phyloP scores from a whole-genome alignment of 92 coral and sea anemone species.

The Bergia puertoricense region DNA sequence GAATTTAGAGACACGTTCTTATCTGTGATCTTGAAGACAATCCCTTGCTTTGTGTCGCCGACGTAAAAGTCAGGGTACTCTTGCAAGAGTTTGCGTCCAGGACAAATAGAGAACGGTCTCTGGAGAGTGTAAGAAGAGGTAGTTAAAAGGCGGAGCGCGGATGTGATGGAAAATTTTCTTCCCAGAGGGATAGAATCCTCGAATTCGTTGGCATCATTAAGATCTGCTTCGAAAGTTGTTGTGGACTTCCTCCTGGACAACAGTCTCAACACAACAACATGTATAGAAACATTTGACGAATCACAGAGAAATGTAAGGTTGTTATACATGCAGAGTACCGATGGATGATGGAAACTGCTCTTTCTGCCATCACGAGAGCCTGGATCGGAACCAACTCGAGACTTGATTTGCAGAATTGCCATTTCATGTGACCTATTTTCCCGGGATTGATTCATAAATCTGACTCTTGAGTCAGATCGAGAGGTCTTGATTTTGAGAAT shows the following conservation, averaged over 20 bases:
- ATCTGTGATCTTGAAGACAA: conserved; percentile 31
- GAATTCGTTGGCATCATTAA: neutral
- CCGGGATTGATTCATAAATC: too few relatives aligned
- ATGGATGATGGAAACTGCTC: too few relatives aligned
- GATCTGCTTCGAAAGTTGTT: neutral
- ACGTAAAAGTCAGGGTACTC: conserved; percentile 41
- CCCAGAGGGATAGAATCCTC: neutral
- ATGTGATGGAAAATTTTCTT: neutral
- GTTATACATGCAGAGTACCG: neutral
- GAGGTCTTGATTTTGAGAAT: too few relatives aligned
- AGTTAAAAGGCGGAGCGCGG: neutral
- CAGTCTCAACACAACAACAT: neutral
- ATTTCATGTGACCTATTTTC: too few relatives aligned
- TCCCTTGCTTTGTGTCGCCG: conserved; percentile 48
- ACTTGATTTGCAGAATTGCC: too few relatives aligned
- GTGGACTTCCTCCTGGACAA: conserved; percentile 1
- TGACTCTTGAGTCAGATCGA: too few relatives aligned
- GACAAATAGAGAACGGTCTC: conserved; percentile 4
- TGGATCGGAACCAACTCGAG: too few relatives aligned
- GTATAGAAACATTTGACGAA: neutral
- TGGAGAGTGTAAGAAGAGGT: neutral
- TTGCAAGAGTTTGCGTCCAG: conserved; percentile 16
- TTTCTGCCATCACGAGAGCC: too few relatives aligned
- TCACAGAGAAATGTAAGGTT: neutral
- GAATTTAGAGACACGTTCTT: conserved; percentile 2